phyloP scores from a whole-genome alignment of 2,888 invertebrate species.

The Ametastegia equiseti region DNA sequence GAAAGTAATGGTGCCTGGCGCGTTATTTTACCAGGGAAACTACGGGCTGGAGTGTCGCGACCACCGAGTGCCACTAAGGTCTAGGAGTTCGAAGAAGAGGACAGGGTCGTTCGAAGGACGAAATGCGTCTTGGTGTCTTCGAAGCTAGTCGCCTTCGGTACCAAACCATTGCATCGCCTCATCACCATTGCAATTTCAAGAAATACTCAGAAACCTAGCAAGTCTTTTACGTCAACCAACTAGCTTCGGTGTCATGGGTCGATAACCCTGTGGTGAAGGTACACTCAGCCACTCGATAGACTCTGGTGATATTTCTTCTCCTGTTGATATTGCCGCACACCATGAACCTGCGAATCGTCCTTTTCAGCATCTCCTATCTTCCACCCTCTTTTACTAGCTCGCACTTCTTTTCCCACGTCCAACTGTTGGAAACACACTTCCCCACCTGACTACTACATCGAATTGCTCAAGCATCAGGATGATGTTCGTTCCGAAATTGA shows the following conservation, averaged over 20 bases:
- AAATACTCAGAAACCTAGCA: conserved; percentile 62
- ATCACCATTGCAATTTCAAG: conserved; percentile 52
- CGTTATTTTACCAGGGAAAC: background rate
- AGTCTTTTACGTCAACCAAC: conserved; percentile 59
- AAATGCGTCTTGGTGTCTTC: conserved; percentile 7
- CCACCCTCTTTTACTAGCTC: background rate
- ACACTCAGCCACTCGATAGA: conserved; percentile 55
- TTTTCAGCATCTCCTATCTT: background rate
- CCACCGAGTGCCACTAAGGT: background rate
- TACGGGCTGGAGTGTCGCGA: background rate
- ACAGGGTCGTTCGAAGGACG: background rate
- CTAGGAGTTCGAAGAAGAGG: conserved; percentile 21
- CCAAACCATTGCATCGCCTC: conserved; percentile 12
- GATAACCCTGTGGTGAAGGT: conserved; percentile 49
- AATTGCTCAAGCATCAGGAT: background rate
- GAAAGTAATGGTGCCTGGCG: conserved; percentile 1
- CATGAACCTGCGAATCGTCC: conserved; percentile 55
- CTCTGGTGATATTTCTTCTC: conserved; percentile 61
- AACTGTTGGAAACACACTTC: conserved; percentile 7
- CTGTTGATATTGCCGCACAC: conserved; percentile 63
- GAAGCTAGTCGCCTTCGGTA: conserved; percentile 11
- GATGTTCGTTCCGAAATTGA: conserved; percentile 26
- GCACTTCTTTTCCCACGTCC: background rate
- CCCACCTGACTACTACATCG: background rate
- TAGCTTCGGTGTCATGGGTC: conserved; percentile 52